Percentiles rank a stretch among this genome's conserved stretches.
phyloP scores from a whole-genome alignment of 2,113 vertebrate species.

The Connochaetes taurinus region DNA sequence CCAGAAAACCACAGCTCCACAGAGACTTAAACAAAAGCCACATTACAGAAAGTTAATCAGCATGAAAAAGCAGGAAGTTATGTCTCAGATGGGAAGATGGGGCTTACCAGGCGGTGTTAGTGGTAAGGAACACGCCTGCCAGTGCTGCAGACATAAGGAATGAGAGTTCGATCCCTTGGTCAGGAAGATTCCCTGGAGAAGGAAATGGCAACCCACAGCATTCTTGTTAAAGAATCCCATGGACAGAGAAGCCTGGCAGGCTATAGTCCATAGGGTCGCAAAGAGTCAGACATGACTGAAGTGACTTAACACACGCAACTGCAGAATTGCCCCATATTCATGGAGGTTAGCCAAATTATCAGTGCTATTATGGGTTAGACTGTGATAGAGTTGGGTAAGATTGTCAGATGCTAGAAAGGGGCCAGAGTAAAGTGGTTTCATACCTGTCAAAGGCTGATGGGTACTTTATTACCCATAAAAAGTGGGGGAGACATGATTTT shows the following conservation, averaged over 20 bases:
- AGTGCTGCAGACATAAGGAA: background rate
- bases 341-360: background rate
- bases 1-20: background rate
- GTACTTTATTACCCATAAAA: background rate
- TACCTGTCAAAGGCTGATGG: background rate
- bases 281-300: background rate
- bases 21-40: background rate
- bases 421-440: background rate
- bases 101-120: background rate
- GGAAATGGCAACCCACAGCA: background rate
- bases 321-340: background rate
- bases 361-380: background rate
- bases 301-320: background rate
- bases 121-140: background rate
- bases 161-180: background rate
- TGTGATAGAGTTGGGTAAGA: background rate
- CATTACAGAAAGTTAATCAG: background rate
- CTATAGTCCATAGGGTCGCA: background rate
- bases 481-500: background rate
- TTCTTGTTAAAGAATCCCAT: background rate
- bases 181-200: background rate
- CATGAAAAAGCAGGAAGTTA: background rate
- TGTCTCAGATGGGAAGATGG: background rate
- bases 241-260: background rate
- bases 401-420: background rate